Conservation (phyloP, 2,888 invertebrate species). For the Patella depressa region DNA sequence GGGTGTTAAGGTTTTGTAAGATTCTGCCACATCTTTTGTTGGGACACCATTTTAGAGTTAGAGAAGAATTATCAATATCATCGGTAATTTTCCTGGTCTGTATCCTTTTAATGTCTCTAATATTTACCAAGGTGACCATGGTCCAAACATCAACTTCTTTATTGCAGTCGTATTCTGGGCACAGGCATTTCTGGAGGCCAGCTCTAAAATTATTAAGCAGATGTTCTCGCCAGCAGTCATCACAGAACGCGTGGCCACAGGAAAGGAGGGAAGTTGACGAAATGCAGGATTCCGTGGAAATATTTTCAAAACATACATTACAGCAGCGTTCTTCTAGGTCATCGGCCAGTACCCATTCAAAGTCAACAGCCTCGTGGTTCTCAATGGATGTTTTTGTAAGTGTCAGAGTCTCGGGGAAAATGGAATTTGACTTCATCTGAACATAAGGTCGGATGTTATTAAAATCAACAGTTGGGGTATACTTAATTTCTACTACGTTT, state of each 20-base stretch:
- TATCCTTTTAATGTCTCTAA: constrained; percentile 27
- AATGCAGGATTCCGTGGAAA: neutral
- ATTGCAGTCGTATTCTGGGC: constrained; percentile 38
- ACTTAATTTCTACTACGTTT: neutral
- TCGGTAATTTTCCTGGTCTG: constrained; percentile 24
- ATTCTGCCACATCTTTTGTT: constrained; percentile 34
- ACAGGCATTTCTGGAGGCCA: constrained; percentile 28
- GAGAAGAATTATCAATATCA: constrained; percentile 19
- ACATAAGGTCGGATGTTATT: neutral
- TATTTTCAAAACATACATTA: constrained; percentile 15
- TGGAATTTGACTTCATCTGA: constrained; percentile 8
- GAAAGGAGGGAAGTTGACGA: constrained; percentile 28
- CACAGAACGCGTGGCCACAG: constrained; percentile 39
- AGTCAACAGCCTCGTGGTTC: neutral
- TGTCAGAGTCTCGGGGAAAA: neutral
- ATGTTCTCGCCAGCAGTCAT: constrained; percentile 35
- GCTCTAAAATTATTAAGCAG: constrained; percentile 22
- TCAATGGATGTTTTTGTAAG: neutral
- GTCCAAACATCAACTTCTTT: constrained; percentile 25
- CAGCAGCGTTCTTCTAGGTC: neutral
- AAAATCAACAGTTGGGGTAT: neutral
- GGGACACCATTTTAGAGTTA: constrained; percentile 38
- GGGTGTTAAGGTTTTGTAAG: neutral
- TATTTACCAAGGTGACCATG: constrained; percentile 31
- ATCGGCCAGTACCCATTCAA: neutral